Conservation (phyloP, 2,113 vertebrate species). For the Rhinogobius similis region DNA sequence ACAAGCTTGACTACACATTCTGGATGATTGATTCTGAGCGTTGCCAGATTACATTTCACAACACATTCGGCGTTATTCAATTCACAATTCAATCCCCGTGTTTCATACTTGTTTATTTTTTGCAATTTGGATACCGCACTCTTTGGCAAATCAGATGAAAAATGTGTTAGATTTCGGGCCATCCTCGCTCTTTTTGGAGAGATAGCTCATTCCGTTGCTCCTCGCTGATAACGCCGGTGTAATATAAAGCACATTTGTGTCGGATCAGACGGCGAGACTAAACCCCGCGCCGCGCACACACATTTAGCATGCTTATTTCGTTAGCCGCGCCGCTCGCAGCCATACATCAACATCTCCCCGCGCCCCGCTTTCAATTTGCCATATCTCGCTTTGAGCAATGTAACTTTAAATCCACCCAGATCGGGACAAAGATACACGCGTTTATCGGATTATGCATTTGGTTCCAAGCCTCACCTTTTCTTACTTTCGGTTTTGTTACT, state of each 20-base stretch:
- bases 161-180: constrained; percentile 37
- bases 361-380: constrained; percentile 13
- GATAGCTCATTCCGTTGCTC: constrained; percentile 43
- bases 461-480: not conserved
- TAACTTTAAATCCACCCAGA: constrained; percentile 7
- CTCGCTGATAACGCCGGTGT: constrained; percentile 46
- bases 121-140: not conserved
- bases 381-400: constrained; percentile 4
- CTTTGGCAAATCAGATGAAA: constrained; percentile 46
- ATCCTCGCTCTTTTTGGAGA: constrained; percentile 48
- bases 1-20: not conserved
- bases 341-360: constrained; percentile 38
- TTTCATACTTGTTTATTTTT: not conserved
- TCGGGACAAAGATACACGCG: not conserved
- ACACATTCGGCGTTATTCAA: not conserved
- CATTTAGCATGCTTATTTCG: constrained; percentile 20
- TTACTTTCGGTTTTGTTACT: not conserved
- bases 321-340: constrained; percentile 24
- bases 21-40: not conserved
- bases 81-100: not conserved
- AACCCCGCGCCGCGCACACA: constrained; percentile 42
- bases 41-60: not conserved
- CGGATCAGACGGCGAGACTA: constrained; percentile 50
- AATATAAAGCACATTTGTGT: constrained; percentile 52
- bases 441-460: not conserved